Conservation (phyloP, 2,888 invertebrate species). For the Agrotis clavis region DNA sequence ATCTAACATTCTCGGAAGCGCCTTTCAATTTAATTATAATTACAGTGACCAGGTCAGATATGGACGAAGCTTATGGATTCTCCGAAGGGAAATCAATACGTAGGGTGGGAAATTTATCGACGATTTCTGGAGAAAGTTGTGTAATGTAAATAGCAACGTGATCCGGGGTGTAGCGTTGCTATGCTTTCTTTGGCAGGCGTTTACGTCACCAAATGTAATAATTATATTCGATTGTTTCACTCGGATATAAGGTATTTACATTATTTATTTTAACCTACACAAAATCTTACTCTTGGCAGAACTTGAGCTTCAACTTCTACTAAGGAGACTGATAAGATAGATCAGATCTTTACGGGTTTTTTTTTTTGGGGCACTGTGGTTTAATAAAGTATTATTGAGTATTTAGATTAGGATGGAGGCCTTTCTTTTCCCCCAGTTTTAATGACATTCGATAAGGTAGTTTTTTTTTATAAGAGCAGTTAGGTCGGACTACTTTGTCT, state of each 20-base stretch:
- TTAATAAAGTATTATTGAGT: too few species aligned
- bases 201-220: background rate
- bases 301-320: too few species aligned
- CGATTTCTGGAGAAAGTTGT: constrained; percentile 12
- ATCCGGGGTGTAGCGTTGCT: constrained; percentile 23
- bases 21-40: constrained; percentile 22
- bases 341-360: too few species aligned
- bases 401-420: too few species aligned
- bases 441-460: too few species aligned
- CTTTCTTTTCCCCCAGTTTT: too few species aligned
- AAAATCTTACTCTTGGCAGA: background rate
- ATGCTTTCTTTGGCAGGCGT: constrained; percentile 31
- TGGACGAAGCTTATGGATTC: constrained; percentile 19
- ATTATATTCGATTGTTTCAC: background rate
- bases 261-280: background rate
- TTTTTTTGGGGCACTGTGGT: too few species aligned
- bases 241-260: too few species aligned
- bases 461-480: too few species aligned
- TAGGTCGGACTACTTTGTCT: too few species aligned
- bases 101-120: constrained; percentile 3
- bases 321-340: background rate
- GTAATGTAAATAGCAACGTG: constrained; percentile 41
- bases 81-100: constrained; percentile 42
- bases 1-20: constrained; percentile 9
- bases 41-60: constrained; percentile 7